Conservation (phyloP, 2,888 invertebrate species). For the Drosophila pseudotalamancana region DNA sequence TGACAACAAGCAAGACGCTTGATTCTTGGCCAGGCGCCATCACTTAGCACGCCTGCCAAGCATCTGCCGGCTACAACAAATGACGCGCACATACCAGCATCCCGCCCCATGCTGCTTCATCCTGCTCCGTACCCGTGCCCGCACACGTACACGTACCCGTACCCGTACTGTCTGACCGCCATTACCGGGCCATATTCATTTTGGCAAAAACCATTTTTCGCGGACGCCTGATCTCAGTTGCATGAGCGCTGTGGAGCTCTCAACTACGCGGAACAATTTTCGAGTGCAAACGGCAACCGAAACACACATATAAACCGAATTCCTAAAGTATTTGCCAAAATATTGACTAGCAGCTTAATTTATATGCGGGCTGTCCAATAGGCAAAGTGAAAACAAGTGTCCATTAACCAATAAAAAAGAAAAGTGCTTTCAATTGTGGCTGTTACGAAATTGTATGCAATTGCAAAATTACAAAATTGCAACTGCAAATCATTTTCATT, state of each 20-base stretch:
- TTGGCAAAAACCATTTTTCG: constrained; percentile 74
- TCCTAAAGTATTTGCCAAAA: constrained; percentile 15
- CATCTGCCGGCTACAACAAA: constrained; percentile 61
- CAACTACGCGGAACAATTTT: constrained; percentile 60
- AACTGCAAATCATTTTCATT: constrained; percentile 28
- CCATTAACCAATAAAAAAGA: constrained; percentile 40
- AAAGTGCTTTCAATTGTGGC: constrained; percentile 23
- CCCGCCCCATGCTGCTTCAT: constrained; percentile 22
- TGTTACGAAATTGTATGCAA: constrained; percentile 60
- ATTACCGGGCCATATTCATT: constrained; percentile 38
- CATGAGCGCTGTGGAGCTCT: constrained; percentile 68
- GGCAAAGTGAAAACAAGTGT: constrained; percentile 44
- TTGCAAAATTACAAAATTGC: constrained; percentile 48
- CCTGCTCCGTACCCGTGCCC: constrained; percentile 28
- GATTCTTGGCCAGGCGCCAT: constrained; percentile 65
- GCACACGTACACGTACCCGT: too few species aligned
- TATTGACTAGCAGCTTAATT: not conserved
- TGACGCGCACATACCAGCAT: constrained; percentile 57
- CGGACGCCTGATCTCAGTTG: constrained; percentile 78
- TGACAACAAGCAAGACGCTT: constrained; percentile 16
- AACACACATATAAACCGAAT: constrained; percentile 9
- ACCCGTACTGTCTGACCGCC: constrained; percentile 23
- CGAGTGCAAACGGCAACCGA: constrained; percentile 16
- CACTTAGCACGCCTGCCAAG: constrained; percentile 33
- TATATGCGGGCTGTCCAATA: not conserved